Base-by-base conservation (phyloP, 2,113 vertebrate species). In the Meles meles region DNA sequence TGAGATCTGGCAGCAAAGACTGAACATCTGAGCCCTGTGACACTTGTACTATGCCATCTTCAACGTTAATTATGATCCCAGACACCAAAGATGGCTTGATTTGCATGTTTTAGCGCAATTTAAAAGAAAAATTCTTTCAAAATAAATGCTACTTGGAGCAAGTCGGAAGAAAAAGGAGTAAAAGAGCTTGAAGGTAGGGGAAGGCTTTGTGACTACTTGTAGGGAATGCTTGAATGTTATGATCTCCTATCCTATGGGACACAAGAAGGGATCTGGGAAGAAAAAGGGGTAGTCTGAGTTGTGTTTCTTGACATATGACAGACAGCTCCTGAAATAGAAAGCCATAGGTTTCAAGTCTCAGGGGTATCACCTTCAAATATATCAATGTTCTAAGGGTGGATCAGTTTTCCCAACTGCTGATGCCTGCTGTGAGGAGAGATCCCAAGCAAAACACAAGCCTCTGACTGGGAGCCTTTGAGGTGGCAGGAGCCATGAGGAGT, bases 291-390 rank as follows among this genome's bases (percentile, higher is more conserved):
- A 4, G 31, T 87, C 97, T 82, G 90, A 98, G 90, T 96, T 90
- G 23, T 96, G 96, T 97, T 98, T 98, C 97, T 96, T 98, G 98
- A 99, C 98, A 95, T 98, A 94, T 99, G 99, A 99, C 95, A 90
- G 99, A 98, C 99, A 99, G 99, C 93, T 98, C 98, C 98, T 98
- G 98, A 99, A 99, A 99, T 88, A 98, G 98, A 99, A 99, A 98
- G 98, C 99, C 98, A 97, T 97, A 98, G 98, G 98, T 99, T 99
- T 98, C 98, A 72, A 98, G 96, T 98, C 98, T 98, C 98, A 95
- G 92, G 98, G 98, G 99, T 97, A 98, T 96, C 98, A 97, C 98
- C 98, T 99, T 99, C 98, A 99, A 98, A 99, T 98, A 98, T 96
- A 98, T 98, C 98, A 99, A 57, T 97, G 98, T 98, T 99, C 98